Conservation (phyloP, 1,140 invertebrate species). For the Pomacea maculata region DNA sequence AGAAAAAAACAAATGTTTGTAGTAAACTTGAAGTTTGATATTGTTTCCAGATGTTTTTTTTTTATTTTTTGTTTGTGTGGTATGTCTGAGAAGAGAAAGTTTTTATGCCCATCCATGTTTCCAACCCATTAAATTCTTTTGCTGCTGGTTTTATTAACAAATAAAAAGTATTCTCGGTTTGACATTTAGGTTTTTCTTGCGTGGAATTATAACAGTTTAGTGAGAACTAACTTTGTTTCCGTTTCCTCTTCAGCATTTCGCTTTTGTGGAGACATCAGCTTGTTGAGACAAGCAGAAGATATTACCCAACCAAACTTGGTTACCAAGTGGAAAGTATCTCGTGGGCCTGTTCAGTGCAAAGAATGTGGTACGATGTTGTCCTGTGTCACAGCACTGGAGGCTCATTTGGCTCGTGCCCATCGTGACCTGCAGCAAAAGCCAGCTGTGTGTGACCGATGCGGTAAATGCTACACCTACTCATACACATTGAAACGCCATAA, state of each 20-base stretch:
- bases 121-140: too few species aligned
- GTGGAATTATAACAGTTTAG: too few species aligned
- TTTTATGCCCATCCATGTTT: too few species aligned
- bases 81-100: too few species aligned
- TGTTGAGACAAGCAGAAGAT: not conserved
- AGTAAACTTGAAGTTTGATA: too few species aligned
- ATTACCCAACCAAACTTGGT: not conserved
- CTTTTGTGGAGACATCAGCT: not conserved
- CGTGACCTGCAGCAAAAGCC: not conserved
- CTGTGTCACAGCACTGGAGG: not conserved
- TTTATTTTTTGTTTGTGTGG: too few species aligned
- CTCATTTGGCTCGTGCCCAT: not conserved
- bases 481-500: conserved; percentile 20
- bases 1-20: too few species aligned
- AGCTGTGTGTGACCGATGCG: not conserved
- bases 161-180: too few species aligned
- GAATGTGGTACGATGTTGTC: not conserved
- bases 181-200: too few species aligned
- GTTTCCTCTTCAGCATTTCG: not conserved
- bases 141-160: too few species aligned
- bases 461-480: conserved; percentile 2
- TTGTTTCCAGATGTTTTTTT: too few species aligned
- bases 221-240: not conserved
- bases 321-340: not conserved
- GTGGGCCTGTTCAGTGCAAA: not conserved